These are phyloP conservation scores for Ageneiosus marmoratus DNA, from an alignment of 2,113 vertebrate genomes.

Conservation along the genomic window DNA sequence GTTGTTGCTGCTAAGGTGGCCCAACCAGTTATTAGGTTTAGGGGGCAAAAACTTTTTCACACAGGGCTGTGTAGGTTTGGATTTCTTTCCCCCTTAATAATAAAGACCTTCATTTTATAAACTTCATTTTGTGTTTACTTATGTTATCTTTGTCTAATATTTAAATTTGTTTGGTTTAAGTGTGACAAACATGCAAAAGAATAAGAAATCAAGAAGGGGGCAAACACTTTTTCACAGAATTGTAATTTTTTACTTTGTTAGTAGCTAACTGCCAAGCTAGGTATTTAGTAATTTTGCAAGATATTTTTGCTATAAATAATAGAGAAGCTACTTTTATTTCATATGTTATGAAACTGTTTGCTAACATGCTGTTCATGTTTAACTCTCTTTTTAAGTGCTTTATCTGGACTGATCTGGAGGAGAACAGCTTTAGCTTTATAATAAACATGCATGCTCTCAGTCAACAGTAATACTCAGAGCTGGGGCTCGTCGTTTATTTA, in stretches of 20 bases:
- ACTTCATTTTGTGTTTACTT: too few relatives aligned
- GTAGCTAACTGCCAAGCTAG: background rate
- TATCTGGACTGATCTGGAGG: background rate
- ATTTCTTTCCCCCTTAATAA: too few relatives aligned
- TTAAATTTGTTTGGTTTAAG: too few relatives aligned
- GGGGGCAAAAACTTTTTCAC: too few relatives aligned
- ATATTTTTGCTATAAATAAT: background rate
- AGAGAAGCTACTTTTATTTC: background rate
- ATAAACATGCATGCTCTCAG: background rate
- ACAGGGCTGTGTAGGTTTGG: too few relatives aligned
- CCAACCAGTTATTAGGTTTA: too few relatives aligned
- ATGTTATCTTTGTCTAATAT: too few relatives aligned
- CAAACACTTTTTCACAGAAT: too few relatives aligned
- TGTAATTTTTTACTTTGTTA: background rate
- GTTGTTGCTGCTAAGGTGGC: too few relatives aligned
- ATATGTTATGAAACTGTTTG: background rate
- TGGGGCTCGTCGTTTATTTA: background rate
- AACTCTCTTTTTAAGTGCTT: background rate
- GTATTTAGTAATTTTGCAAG: background rate
- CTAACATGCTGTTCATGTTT: background rate
- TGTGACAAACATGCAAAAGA: too few relatives aligned
- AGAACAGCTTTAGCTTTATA: background rate
- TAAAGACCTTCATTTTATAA: too few relatives aligned
- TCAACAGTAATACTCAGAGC: background rate
- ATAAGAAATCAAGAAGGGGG: too few relatives aligned